phyloP scores from a whole-genome alignment of 2,797 vertebrate species.

The Falco naumanni region DNA sequence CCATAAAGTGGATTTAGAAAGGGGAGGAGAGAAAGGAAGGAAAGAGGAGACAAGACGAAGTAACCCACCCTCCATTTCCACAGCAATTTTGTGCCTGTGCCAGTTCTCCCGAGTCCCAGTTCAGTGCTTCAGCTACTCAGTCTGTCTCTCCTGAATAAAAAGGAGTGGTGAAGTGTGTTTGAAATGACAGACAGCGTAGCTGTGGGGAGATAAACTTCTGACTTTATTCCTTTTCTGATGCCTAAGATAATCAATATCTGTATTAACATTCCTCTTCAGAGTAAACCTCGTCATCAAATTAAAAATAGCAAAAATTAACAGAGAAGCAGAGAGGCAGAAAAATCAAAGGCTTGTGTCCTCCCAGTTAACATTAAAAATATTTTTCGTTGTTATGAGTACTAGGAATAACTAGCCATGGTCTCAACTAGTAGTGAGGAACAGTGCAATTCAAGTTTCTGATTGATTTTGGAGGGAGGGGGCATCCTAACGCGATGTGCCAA shows the following conservation, averaged over 20 bases:
- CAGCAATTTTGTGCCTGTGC: not conserved
- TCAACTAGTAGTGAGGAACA: not conserved
- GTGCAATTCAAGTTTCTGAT: not conserved
- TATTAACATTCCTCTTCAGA: not conserved
- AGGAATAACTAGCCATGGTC: not conserved
- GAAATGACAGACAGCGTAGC: not conserved
- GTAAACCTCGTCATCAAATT: not conserved
- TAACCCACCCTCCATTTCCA: not conserved
- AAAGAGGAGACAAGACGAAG: not conserved
- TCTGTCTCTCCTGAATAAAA: not conserved
- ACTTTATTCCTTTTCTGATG: not conserved
- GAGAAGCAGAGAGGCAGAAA: not conserved
- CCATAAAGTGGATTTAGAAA: not conserved
- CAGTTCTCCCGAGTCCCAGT: not conserved
- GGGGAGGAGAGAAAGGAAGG: not conserved
- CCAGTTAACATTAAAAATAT: not conserved
- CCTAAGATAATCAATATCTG: not conserved
- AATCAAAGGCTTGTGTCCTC: not conserved
- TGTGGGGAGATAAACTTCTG: not conserved
- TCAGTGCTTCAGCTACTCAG: not conserved
- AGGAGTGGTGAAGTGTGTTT: not conserved
- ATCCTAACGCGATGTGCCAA: not conserved
- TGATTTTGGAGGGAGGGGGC: not conserved
- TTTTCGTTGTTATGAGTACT: not conserved
- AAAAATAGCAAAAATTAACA: not conserved